phyloP scores from a whole-genome alignment of 2,797 vertebrate genomes.

The Aulostomus chinensis region DNA sequence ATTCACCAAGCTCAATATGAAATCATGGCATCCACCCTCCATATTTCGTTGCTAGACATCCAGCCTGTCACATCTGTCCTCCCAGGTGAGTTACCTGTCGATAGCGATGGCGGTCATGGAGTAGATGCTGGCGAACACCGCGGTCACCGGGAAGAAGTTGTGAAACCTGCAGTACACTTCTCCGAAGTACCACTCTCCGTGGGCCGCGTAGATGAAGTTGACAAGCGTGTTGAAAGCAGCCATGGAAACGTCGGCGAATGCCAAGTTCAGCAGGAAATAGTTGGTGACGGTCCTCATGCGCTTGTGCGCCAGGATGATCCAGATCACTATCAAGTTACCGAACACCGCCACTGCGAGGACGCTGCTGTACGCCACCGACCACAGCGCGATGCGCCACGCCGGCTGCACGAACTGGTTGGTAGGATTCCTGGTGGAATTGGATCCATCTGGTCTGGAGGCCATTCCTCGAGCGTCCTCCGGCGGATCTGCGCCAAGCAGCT shows the following conservation, averaged over 20 bases:
- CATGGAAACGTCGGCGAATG: slow-evolving; percentile 91
- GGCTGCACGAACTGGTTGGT: slow-evolving; percentile 92
- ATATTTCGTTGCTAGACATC: too few species aligned
- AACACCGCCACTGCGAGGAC: slow-evolving; percentile 89
- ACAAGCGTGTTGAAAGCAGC: slow-evolving; percentile 93
- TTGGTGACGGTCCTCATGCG: slow-evolving; percentile 95
- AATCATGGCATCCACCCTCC: too few species aligned
- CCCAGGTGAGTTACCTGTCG: slow-evolving; percentile 88
- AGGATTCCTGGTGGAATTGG: slow-evolving; percentile 70
- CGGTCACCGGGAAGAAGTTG: slow-evolving; percentile 95
- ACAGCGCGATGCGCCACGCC: slow-evolving; percentile 90
- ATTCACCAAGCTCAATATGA: too few species aligned
- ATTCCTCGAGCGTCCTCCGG: too few species aligned
- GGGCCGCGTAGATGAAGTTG: slow-evolving; percentile 92
- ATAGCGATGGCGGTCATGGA: slow-evolving; percentile 94
- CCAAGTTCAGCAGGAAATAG: slow-evolving; percentile 92
- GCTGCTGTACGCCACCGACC: slow-evolving; percentile 88
- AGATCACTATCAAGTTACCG: slow-evolving; percentile 91
- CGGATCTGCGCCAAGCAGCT: too few species aligned
- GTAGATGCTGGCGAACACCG: slow-evolving; percentile 97
- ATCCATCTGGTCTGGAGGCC: too few species aligned
- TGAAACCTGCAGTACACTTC: slow-evolving; percentile 93
- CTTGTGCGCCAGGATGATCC: slow-evolving; percentile 94
- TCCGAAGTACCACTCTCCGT: slow-evolving; percentile 95
- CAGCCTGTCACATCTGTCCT: too few species aligned